Evolutionary conservation across 53 echinoderm and acorn worm species (phyloP), one percentile per base, ranked within the genome.

Genomic region (Arbacia lixula): DNA sequence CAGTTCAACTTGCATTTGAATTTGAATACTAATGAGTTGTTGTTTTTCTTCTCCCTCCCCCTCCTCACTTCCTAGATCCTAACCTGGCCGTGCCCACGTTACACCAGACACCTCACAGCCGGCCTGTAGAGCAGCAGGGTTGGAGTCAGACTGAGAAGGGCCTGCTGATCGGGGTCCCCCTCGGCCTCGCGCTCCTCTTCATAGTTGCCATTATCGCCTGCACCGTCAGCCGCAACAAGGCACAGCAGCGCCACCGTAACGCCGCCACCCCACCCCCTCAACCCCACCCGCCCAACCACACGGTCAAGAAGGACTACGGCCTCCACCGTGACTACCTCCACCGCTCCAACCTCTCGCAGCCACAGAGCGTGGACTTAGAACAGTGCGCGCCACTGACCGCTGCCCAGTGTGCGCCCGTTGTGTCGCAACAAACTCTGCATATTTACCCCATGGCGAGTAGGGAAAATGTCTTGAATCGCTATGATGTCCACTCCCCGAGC

Each of bases 161-260:
- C 14, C 88, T 95, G 0, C 90, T 95, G 14, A 92, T 95, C 38
- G 84, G 90, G 17, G 57, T 95, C 46, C 95, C 95, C 2, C 82
- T 95, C 30, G 83, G 88, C 4, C 36, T 69, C 16, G 95, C 90
- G 0, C 54, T 95, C 27, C 46, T 95, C 16, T 95, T 95, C 72
- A 77, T 91, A 20, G 54, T 90, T 10, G 71, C 84, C 20, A 86
- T 91, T 3, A 69, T 90, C 36, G 84, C 81, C 83, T 95, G 88
- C 69, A 90, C 90, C 20, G 86, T 90, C 72, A 75, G 87, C 52
- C 81, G 89, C 36, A 92, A 92, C 76, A 84, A 85, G 27, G 63
- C 80, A n/a, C 38, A 69, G 5, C 72, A 43, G 26, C 84, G 85
- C 6, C 67, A 84, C 53, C 53, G 57, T 33, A 75, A 41, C 26